Evolutionary conservation across 2,113 vertebrate species (phyloP).

Genomic region (Alouatta palliata): DNA sequence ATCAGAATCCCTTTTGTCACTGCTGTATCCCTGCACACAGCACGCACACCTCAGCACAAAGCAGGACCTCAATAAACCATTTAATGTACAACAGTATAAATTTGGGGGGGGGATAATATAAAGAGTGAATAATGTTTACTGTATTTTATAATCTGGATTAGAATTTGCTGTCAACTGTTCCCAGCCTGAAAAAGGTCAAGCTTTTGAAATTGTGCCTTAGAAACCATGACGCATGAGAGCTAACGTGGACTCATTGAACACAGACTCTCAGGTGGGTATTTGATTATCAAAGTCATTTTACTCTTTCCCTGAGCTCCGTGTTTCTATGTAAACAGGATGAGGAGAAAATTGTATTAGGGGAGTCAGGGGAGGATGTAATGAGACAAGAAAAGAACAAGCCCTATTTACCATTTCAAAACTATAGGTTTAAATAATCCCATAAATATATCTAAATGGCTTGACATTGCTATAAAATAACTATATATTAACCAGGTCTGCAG

Average conservation of each 20-base stretch:
- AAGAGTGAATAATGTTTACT: not conserved
- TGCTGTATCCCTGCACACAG: not conserved
- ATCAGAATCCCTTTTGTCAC: not conserved
- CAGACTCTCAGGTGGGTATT: not conserved
- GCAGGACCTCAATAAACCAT: not conserved
- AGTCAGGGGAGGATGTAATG: not conserved
- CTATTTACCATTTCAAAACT: not conserved
- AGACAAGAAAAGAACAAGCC: not conserved
- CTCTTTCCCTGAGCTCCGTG: not conserved
- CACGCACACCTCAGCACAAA: not conserved
- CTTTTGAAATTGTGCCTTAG: not conserved
- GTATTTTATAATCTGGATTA: not conserved
- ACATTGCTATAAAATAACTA: not conserved
- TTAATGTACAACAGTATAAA: not conserved
- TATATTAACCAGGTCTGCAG: not conserved
- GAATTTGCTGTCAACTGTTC: not conserved
- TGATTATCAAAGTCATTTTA: not conserved
- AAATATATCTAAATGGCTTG: not conserved
- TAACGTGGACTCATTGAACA: not conserved
- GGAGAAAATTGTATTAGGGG: not conserved
- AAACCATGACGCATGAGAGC: not conserved
- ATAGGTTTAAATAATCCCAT: not conserved
- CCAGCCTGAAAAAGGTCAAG: not conserved
- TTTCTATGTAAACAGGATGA: not conserved
- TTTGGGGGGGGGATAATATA: not conserved